Conservation (phyloP, 2,797 vertebrate species). For the Eospalax fontanierii region DNA sequence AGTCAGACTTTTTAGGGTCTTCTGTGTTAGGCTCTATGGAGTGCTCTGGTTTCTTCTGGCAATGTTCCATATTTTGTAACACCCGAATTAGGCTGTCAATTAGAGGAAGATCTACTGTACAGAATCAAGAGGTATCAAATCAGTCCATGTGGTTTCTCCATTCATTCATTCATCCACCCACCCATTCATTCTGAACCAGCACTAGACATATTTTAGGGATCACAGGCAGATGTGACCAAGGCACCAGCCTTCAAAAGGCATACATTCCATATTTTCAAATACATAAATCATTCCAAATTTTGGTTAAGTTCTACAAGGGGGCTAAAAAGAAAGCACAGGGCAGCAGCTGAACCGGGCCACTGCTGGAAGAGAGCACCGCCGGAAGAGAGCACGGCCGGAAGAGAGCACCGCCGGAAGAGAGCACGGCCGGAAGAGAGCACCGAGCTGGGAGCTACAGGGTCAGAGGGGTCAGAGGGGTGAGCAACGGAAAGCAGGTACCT, state of each 20-base stretch:
- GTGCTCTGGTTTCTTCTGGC: constrained; percentile 88
- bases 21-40: constrained; percentile 80
- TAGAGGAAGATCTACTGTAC: constrained; percentile 90
- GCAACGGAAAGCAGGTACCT: neutral
- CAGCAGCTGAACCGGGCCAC: neutral
- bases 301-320: neutral
- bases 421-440: neutral
- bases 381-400: too few species aligned
- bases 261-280: constrained; percentile 6
- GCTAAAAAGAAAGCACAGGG: constrained; percentile 19
- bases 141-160: neutral
- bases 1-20: constrained; percentile 78
- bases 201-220: neutral
- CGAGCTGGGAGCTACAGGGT: neutral
- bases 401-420: too few species aligned
- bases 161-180: neutral
- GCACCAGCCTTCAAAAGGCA: neutral
- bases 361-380: too few species aligned
- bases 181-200: neutral
- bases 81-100: constrained; percentile 93
- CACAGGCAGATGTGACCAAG: neutral
- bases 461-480: neutral
- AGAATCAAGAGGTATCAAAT: constrained; percentile 69
- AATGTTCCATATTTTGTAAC: constrained; percentile 92
- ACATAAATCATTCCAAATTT: constrained; percentile 37